Evolutionary conservation across 2,113 vertebrate genomes (phyloP), one percentile per base, ranked within the genome.

Genomic region (Tauraco erythrolophus): DNA sequence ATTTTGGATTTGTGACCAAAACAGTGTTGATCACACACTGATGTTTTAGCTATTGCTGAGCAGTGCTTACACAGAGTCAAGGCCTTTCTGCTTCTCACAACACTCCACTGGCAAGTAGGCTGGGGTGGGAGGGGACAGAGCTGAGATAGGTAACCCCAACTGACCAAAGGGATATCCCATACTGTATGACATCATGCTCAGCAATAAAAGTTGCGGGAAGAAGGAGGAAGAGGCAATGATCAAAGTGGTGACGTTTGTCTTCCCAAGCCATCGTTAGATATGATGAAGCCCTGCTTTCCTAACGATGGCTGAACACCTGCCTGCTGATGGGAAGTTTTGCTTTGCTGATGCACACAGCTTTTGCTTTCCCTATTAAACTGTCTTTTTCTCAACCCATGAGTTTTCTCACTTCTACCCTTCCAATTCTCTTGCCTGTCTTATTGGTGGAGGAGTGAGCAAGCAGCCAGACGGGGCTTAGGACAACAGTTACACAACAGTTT

Each of bases 211-310:
- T 18, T 19, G 10, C 7, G 31, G 33, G 41, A 35, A 58, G 9
- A 35, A 28, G 10, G 12, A 35, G 14, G 33, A 35, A 46, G 31
- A 3, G 1, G 14, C 41, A 41, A 41, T 41, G n/a, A n/a, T n/a
- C n/a, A n/a, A n/a, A n/a, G n/a, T n/a, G n/a, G n/a, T n/a, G n/a
- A n/a, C n/a, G n/a, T n/a, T n/a, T n/a, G n/a, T n/a, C n/a, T n/a
- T n/a, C n/a, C n/a, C n/a, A 39, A 39, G 57, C 30, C 4, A 39
- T 45, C 0, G 4, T 10, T 18, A 31, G 1, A 2, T 5, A 0
- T 39, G 75, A 53, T 25, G 30, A 16, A 77, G 21, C 21, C 11
- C n/a, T 33, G 35, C 28, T 78, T 31, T 51, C 45, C 45, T 78
- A 46, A 22, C 8, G 57, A 31, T 41, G 22, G 58, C 46, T 62